A percentile compares a stretch with the other conserved stretches of the same genome.
These are phyloP conservation scores for Bathynomus jamesi DNA, from an alignment of 1,140 invertebrate genomes.

Conservation along the genomic window DNA sequence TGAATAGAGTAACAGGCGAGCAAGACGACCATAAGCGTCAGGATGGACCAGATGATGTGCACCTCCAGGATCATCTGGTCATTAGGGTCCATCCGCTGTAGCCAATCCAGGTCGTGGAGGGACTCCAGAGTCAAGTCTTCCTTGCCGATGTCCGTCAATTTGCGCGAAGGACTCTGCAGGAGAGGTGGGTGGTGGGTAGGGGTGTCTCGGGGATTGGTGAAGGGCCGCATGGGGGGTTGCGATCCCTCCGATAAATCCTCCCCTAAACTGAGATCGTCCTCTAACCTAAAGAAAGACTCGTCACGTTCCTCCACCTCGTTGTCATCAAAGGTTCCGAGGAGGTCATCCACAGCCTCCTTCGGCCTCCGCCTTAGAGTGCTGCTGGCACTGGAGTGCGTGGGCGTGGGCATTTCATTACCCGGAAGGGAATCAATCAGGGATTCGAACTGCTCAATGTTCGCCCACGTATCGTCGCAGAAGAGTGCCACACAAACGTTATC, in stretches of 20 bases:
- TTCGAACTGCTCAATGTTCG: conserved; percentile 5
- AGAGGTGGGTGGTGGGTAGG: conserved; percentile 31
- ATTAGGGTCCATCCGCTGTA: conserved; percentile 30
- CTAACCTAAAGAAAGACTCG: background rate
- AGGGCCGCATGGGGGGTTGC: conserved; percentile 13
- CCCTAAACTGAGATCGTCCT: background rate
- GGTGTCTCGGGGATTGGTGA: conserved; percentile 33
- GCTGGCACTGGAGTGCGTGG: background rate
- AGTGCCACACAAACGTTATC: conserved; percentile 11
- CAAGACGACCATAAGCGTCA: conserved; percentile 33
- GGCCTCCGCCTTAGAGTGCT: background rate
- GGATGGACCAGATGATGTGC: conserved; percentile 36
- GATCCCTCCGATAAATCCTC: background rate
- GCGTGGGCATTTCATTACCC: background rate
- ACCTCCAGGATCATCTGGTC: conserved; percentile 32
- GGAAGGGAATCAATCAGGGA: background rate
- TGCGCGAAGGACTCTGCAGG: conserved; percentile 12
- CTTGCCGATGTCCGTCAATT: conserved; percentile 11
- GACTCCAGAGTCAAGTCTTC: conserved; percentile 30
- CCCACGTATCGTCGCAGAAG: conserved; percentile 12
- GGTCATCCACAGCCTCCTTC: background rate
- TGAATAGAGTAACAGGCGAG: conserved; percentile 3
- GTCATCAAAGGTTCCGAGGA: background rate
- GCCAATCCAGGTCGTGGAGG: conserved; percentile 32
- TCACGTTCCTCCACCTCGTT: background rate